A percentile compares a stretch with the other conserved stretches of the same genome.
phyloP scores from a whole-genome alignment of 1,140 invertebrate species.

The Cyrtorhinus lividipennis region DNA sequence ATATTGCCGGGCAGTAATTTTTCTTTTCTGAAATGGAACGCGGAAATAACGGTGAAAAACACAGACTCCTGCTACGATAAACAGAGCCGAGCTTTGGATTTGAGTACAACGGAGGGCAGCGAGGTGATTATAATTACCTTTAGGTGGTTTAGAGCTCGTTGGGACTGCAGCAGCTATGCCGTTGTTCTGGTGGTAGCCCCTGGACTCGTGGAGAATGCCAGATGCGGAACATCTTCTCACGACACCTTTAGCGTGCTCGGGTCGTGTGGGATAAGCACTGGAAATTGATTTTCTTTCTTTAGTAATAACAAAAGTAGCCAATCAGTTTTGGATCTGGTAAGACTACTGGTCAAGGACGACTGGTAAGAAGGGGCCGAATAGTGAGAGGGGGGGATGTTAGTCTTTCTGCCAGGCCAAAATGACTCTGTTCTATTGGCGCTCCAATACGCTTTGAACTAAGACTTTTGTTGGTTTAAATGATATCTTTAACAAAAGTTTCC shows the following conservation, averaged over 20 bases:
- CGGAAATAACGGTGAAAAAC: too few species aligned
- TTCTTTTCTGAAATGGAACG: neutral
- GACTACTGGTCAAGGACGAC: too few species aligned
- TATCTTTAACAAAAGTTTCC: too few species aligned
- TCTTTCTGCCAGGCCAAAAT: too few species aligned
- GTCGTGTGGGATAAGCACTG: conserved; percentile 12
- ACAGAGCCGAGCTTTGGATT: neutral
- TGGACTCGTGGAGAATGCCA: conserved; percentile 7
- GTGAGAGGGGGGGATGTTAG: too few species aligned
- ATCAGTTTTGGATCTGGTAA: neutral
- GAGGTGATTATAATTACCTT: conserved; percentile 10
- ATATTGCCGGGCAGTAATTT: neutral
- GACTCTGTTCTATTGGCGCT: too few species aligned
- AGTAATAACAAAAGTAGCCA: neutral
- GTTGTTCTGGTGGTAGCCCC: conserved; percentile 35
- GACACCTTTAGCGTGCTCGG: conserved; percentile 1
- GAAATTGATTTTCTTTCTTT: too few species aligned
- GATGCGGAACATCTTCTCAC: conserved; percentile 13
- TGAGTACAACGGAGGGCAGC: too few species aligned
- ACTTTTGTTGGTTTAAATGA: too few species aligned
- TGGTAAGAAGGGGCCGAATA: too few species aligned
- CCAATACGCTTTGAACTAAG: too few species aligned
- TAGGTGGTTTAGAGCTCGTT: conserved; percentile 6
- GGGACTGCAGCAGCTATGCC: conserved; percentile 26
- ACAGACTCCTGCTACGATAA: too few species aligned